phyloP scores from a whole-genome alignment of 2,113 vertebrate genomes.

The Redunca redunca region DNA sequence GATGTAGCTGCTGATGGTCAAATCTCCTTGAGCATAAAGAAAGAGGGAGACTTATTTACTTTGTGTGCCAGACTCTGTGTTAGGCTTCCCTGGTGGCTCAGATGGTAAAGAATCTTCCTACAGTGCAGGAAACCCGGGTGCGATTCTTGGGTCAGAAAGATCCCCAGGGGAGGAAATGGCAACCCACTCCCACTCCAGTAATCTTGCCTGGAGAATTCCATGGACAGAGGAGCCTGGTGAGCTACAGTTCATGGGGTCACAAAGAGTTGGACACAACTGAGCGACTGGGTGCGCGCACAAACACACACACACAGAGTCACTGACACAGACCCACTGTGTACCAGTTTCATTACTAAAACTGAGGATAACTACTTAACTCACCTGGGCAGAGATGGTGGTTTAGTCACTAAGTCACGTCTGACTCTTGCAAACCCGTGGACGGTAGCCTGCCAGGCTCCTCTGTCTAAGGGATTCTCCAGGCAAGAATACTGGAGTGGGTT shows the following conservation, averaged over 20 bases:
- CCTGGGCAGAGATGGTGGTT: not conserved
- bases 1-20: not conserved
- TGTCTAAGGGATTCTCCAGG: not conserved
- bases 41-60: not conserved
- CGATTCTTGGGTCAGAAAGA: not conserved
- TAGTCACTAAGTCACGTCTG: not conserved
- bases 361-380: not conserved
- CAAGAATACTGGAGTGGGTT: not conserved
- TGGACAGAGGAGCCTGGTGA: not conserved
- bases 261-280: not conserved
- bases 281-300: fast-evolving
- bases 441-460: not conserved
- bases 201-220: not conserved
- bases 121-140: not conserved
- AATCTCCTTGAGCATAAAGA: not conserved
- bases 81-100: not conserved
- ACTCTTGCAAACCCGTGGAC: fast-evolving
- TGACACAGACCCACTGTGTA: not conserved
- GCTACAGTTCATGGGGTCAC: not conserved
- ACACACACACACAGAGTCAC: not conserved
- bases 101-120: not conserved
- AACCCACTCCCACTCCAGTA: not conserved
- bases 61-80: not conserved
- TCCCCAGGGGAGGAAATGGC: not conserved
- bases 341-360: not conserved